Percentiles rank a stretch among this genome's conserved stretches.
Evolutionary conservation across 2,888 invertebrate genomes (phyloP).

Genomic region (Nephrotoma guestfalica): DNA sequence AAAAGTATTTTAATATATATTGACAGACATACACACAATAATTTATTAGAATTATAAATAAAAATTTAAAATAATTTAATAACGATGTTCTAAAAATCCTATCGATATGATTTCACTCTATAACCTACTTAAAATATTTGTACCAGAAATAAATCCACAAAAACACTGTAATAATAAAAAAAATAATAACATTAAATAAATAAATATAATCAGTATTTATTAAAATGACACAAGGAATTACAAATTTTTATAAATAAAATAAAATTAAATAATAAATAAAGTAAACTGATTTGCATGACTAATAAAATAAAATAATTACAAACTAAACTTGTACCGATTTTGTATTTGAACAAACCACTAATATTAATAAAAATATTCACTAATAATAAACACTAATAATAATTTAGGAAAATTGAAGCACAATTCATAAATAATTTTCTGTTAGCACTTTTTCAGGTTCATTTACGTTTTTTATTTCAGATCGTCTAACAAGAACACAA

Average conservation of each 20-base stretch:
- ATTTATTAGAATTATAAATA: neutral
- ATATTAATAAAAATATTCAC: neutral
- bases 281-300: neutral
- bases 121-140: neutral
- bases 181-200: neutral
- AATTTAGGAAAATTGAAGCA: neutral
- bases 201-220: neutral
- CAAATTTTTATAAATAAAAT: neutral
- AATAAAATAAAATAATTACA: neutral
- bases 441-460: neutral
- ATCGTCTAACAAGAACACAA: neutral
- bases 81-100: neutral
- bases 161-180: neutral
- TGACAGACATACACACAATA: neutral
- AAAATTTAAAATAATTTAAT: neutral
- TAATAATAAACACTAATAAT: neutral
- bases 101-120: neutral
- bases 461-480: neutral
- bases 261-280: neutral
- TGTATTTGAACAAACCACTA: neutral
- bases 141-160: neutral
- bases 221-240: neutral
- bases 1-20: neutral
- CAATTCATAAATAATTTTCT: neutral
- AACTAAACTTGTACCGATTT: neutral